These are phyloP conservation scores for Standfussiana lucernea DNA, from an alignment of 2,888 invertebrate genomes.

Conservation along the genomic window DNA sequence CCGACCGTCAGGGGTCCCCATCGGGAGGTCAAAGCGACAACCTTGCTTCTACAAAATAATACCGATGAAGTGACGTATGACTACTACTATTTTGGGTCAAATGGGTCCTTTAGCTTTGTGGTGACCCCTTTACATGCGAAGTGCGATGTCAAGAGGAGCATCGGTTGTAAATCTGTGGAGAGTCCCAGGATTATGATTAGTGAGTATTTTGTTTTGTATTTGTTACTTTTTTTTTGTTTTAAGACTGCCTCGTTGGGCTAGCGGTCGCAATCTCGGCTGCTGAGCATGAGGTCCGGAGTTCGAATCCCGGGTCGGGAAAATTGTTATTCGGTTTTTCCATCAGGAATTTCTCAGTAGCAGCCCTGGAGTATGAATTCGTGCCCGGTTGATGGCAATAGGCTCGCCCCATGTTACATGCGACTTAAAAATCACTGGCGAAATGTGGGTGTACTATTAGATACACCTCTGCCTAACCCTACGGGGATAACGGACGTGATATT, in stretches of 20 bases:
- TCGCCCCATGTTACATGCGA: no score
- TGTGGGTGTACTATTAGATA: background rate
- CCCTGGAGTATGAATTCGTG: background rate
- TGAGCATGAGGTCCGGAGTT: background rate
- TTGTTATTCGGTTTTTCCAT: background rate
- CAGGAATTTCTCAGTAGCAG: background rate
- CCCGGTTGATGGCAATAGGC: background rate
- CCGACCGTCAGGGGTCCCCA: slow-evolving; percentile 71
- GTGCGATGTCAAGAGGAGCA: slow-evolving; percentile 64
- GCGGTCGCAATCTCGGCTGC: no score
- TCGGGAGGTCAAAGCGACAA: slow-evolving; percentile 69
- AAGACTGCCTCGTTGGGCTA: background rate
- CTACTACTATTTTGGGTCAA: slow-evolving; percentile 77
- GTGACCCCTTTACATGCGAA: slow-evolving; percentile 80
- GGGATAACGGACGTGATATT: background rate
- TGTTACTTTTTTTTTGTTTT: background rate
- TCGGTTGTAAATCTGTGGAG: slow-evolving; percentile 77
- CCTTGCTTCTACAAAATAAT: slow-evolving; percentile 71
- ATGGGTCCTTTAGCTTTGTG: slow-evolving; percentile 82
- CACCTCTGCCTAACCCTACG: background rate
- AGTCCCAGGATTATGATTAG: slow-evolving; percentile 85
- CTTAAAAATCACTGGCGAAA: background rate
- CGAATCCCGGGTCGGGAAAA: background rate
- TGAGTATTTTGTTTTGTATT: slow-evolving; percentile 71
- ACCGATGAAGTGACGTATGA: slow-evolving; percentile 81